phyloP scores from a whole-genome alignment of 2,888 invertebrate genomes.

The Pegoplata infirma region DNA sequence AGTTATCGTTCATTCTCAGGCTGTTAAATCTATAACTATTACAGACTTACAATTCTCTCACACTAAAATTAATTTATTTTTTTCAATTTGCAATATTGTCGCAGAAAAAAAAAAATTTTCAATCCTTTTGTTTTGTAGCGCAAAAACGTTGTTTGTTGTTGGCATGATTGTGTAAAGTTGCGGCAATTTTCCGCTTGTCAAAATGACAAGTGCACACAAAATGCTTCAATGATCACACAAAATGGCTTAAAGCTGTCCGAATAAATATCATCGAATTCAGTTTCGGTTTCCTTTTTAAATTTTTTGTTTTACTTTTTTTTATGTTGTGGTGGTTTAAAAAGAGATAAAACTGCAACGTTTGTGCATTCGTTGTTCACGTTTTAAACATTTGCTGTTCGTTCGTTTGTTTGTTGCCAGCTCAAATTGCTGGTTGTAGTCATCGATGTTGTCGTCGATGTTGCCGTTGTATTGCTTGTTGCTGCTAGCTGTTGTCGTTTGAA shows the following conservation, averaged over 20 bases:
- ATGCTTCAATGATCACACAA: constrained; percentile 48
- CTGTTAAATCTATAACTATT: no score
- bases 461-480: constrained; percentile 18
- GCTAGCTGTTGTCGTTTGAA: constrained; percentile 47
- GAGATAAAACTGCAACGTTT: not conserved
- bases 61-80: not conserved
- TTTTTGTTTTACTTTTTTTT: not conserved
- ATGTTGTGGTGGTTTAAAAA: constrained; percentile 12
- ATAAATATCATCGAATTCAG: constrained; percentile 50
- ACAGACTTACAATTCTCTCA: no score
- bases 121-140: constrained; percentile 20
- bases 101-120: constrained; percentile 9
- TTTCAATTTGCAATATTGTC: constrained; percentile 27
- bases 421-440: not conserved
- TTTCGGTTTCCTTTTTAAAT: constrained; percentile 42
- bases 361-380: no score
- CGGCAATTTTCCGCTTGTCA: constrained; percentile 61
- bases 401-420: not conserved
- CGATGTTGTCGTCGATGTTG: constrained; percentile 1
- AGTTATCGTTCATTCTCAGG: no score
- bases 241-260: constrained; percentile 53
- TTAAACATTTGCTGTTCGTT: not conserved
- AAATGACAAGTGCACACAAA: constrained; percentile 61
- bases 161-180: constrained; percentile 37
- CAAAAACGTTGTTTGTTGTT: constrained; percentile 16